phyloP scores from a whole-genome alignment of 2,888 invertebrate species.

The Daptonema setosum region DNA sequence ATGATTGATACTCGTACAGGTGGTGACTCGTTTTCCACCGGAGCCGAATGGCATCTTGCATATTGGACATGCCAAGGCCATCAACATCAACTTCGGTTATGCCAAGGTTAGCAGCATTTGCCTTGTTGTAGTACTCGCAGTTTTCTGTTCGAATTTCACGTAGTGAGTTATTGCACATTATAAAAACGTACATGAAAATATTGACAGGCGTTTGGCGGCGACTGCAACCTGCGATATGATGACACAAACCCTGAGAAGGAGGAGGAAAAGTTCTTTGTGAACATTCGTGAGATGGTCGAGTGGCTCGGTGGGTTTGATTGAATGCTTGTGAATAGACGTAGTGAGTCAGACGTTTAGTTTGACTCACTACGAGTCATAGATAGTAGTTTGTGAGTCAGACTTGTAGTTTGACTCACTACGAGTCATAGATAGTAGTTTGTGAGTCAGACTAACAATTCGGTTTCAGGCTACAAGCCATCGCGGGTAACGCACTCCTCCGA shows the following conservation, averaged over 20 bases:
- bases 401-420: too few species aligned
- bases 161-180: not conserved
- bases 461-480: slow-evolving; percentile 59
- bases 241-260: slow-evolving; percentile 99
- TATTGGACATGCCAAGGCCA: slow-evolving; percentile 97
- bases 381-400: too few species aligned
- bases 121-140: too few species aligned
- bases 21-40: slow-evolving; percentile 84
- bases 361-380: too few species aligned
- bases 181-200: not conserved
- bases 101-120: slow-evolving; percentile 45
- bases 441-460: too few species aligned
- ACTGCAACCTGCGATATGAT: slow-evolving; percentile 78
- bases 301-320: slow-evolving; percentile 54
- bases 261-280: slow-evolving; percentile 86
- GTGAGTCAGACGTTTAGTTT: too few species aligned
- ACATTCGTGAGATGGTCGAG: slow-evolving; percentile 81
- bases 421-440: too few species aligned
- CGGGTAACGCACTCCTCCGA: slow-evolving; percentile 91
- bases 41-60: slow-evolving; percentile 98
- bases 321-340: too few species aligned
- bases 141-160: slow-evolving; percentile 1
- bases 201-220: slow-evolving; percentile 33
- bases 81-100: slow-evolving; percentile 98
- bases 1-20: too few species aligned